Conservation (phyloP, 1,140 invertebrate species). For the Drosophila melanica region DNA sequence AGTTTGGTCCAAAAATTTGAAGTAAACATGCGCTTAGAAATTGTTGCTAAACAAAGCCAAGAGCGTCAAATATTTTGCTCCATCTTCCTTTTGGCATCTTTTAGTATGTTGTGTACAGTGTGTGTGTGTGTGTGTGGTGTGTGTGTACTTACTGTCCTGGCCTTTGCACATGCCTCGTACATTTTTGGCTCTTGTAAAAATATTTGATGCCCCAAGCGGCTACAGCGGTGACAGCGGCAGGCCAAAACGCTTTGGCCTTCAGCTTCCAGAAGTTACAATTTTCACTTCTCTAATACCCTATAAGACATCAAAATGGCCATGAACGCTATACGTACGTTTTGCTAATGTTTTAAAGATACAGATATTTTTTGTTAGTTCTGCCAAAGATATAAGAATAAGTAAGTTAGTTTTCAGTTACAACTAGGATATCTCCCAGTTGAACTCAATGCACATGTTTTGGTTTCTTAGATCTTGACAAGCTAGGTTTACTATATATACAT, state of each 20-base stretch:
- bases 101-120: background rate
- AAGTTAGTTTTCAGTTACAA: too few species aligned
- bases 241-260: constrained; percentile 26
- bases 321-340: background rate
- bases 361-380: too few species aligned
- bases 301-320: background rate
- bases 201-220: constrained; percentile 53
- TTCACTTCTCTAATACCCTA: background rate
- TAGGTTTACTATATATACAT: background rate
- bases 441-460: too few species aligned
- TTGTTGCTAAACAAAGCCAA: constrained; percentile 29
- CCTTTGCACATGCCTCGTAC: constrained; percentile 36
- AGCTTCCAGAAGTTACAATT: constrained; percentile 3
- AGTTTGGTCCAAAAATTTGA: constrained; percentile 14
- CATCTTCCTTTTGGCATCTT: constrained; percentile 32
- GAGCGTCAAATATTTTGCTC: constrained; percentile 26
- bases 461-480: background rate
- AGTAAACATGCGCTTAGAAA: constrained; percentile 43
- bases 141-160: background rate
- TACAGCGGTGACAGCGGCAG: background rate
- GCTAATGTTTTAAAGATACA: background rate
- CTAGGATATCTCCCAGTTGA: too few species aligned
- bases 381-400: too few species aligned
- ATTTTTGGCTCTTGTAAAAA: constrained; percentile 51
- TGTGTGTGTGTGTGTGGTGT: constrained; percentile 8